A percentile compares a stretch with the other conserved stretches of the same genome.
Evolutionary conservation across 1,140 invertebrate species (phyloP).

Genomic region (Aphelenchoides besseyi): DNA sequence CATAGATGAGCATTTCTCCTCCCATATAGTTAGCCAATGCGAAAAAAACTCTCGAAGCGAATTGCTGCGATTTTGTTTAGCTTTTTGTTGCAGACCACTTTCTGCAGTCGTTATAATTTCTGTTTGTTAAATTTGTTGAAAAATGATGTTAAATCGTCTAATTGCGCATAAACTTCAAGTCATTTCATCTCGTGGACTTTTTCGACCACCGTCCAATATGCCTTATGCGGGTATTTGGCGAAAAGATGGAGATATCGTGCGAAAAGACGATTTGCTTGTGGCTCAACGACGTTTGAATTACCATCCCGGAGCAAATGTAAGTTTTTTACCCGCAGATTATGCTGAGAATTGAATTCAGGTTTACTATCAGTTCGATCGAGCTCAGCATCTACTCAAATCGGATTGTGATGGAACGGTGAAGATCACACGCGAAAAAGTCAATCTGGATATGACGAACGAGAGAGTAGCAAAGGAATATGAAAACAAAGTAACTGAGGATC

Average conservation of each 20-base stretch:
- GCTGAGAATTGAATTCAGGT: slow-evolving; percentile 34
- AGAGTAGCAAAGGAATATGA: slow-evolving; percentile 20
- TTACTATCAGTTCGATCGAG: slow-evolving; percentile 40
- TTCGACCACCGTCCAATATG: slow-evolving; percentile 45
- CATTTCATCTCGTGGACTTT: slow-evolving; percentile 8
- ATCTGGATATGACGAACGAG: slow-evolving; percentile 10
- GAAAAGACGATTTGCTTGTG: slow-evolving; percentile 53
- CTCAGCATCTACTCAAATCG: slow-evolving; percentile 37
- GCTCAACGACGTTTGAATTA: slow-evolving; percentile 54
- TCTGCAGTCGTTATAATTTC: too few relatives aligned
- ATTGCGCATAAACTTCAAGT: not conserved
- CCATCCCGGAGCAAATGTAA: slow-evolving; percentile 59
- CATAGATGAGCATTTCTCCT: too few relatives aligned
- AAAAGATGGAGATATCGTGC: slow-evolving; percentile 53
- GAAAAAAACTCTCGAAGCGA: not conserved
- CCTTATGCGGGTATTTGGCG: slow-evolving; percentile 55
- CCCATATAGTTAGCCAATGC: not conserved
- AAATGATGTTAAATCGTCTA: slow-evolving; percentile 19
- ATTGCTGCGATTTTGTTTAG: slow-evolving; percentile 1
- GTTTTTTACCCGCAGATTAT: slow-evolving; percentile 18
- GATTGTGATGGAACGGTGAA: slow-evolving; percentile 44
- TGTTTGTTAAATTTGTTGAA: too few relatives aligned
- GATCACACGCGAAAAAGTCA: slow-evolving; percentile 33
- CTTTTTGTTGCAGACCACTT: not conserved
- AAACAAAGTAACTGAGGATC: slow-evolving; percentile 30